A percentile compares a stretch with the other conserved stretches of the same genome.
Evolutionary conservation across 2,888 invertebrate species (phyloP).

Genomic region (Imbricaverruca yamaguchii): DNA sequence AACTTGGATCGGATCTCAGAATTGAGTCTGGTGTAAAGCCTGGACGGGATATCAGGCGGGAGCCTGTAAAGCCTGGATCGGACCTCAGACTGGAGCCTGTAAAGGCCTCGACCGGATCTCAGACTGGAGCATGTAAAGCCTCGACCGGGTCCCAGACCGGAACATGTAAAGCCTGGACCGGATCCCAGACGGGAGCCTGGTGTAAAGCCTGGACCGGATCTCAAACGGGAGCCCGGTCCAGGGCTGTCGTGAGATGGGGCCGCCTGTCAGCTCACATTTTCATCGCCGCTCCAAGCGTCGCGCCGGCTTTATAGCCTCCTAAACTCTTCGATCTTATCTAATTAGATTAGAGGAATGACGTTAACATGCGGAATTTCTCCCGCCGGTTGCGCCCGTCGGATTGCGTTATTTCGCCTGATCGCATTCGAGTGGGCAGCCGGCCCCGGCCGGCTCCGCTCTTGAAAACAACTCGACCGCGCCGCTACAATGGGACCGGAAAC

Average conservation of each 20-base stretch:
- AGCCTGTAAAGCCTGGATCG: too few species aligned
- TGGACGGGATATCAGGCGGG: too few species aligned
- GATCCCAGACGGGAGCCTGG: too few species aligned
- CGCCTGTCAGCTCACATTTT: background rate
- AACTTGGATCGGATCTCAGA: too few species aligned
- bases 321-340: constrained; percentile 20
- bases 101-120: too few species aligned
- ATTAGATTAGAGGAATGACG: constrained; percentile 17
- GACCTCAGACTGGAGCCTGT: too few species aligned
- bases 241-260: background rate
- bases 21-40: too few species aligned
- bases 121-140: too few species aligned
- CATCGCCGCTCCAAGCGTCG: background rate
- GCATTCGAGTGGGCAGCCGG: background rate
- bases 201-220: too few species aligned
- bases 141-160: too few species aligned
- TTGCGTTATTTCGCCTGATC: background rate
- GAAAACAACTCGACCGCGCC: background rate
- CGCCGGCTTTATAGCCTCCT: background rate
- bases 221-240: too few species aligned
- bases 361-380: constrained; percentile 1
- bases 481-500: constrained; percentile 18
- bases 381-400: background rate
- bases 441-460: background rate
- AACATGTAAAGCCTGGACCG: too few species aligned